Evolutionary conservation across 37 sponge, comb jelly and placozoan genomes (phyloP).

Genomic region (Aplysina aerophoba): DNA sequence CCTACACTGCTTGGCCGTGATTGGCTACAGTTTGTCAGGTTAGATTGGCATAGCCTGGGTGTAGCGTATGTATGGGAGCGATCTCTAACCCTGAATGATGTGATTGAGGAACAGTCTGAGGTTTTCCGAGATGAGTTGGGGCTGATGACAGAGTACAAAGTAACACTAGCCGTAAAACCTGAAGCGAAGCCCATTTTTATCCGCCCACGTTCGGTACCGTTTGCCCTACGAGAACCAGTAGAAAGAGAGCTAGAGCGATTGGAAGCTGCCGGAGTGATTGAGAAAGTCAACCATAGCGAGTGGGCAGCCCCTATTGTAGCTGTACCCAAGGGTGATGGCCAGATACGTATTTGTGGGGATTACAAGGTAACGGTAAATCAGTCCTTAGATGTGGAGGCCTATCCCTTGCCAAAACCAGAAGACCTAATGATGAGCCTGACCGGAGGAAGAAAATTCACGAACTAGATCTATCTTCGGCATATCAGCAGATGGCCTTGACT

Average conservation of each 20-base stretch:
- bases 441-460: neutral
- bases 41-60: neutral
- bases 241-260: constrained; percentile 1
- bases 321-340: neutral
- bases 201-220: neutral
- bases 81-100: neutral
- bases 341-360: too few species aligned
- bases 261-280: neutral
- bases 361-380: neutral
- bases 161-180: neutral
- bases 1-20: neutral
- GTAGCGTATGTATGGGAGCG: neutral
- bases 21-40: neutral
- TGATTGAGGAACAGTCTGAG: neutral
- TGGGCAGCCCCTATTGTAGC: constrained; percentile 3
- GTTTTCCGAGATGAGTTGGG: constrained; percentile 16
- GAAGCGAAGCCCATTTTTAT: neutral
- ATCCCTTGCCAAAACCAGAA: neutral
- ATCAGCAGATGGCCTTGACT: too few species aligned
- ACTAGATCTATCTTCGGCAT: neutral
- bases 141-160: neutral
- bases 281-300: neutral
- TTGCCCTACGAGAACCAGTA: neutral
- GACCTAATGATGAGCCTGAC: neutral
- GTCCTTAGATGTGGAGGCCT: neutral